Evolutionary conservation across 2,888 invertebrate species (phyloP).

Genomic region (Pomacea canaliculata): DNA sequence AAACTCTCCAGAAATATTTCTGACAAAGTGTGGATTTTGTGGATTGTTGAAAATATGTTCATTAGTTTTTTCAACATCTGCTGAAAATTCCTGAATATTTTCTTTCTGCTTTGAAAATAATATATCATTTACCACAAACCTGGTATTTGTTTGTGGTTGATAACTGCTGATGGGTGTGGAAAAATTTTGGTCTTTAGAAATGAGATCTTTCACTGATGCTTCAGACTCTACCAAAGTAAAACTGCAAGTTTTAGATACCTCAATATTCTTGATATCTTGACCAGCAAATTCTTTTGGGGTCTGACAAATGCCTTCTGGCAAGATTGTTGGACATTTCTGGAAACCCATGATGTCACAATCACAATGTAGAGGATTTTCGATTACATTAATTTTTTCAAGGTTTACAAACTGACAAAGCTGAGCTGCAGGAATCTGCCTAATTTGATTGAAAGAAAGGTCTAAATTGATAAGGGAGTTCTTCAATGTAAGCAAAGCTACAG

Average conservation of each 20-base stretch:
- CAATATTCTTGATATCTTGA: slow-evolving; percentile 4
- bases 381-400: slow-evolving; percentile 22
- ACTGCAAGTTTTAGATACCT: slow-evolving; percentile 4
- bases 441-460: slow-evolving; percentile 28
- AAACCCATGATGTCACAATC: slow-evolving; percentile 26
- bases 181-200: too few species aligned
- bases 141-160: too few species aligned
- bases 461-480: slow-evolving; percentile 16
- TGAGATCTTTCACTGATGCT: too few species aligned
- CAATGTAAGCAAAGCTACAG: slow-evolving; percentile 14
- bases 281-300: slow-evolving; percentile 19
- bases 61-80: too few species aligned
- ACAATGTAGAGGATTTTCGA: slow-evolving; percentile 32
- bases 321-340: slow-evolving; percentile 13
- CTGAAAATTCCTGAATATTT: too few species aligned
- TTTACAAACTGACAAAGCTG: slow-evolving; percentile 22
- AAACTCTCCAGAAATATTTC: too few species aligned
- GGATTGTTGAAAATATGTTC: too few species aligned
- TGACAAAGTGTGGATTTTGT: too few species aligned
- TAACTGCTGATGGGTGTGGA: too few species aligned
- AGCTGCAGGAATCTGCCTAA: slow-evolving; percentile 20
- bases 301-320: slow-evolving; percentile 25
- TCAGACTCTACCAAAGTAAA: too few species aligned
- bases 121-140: too few species aligned
- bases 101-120: too few species aligned